phyloP scores from a whole-genome alignment of 2,797 vertebrate genomes.

The Tinamus major region DNA sequence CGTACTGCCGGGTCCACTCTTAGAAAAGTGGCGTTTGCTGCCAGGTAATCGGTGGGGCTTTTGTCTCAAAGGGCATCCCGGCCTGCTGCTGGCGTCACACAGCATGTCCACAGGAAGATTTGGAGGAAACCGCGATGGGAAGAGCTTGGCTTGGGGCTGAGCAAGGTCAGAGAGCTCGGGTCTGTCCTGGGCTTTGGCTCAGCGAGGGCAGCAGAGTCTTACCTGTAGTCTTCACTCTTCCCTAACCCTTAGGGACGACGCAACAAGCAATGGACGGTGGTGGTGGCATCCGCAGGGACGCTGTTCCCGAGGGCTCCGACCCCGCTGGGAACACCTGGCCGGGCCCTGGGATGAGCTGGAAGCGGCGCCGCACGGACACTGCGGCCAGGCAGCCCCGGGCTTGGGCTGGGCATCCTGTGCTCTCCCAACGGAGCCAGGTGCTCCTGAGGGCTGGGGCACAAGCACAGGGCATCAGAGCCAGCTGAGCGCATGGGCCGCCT shows the following conservation, averaged over 20 bases:
- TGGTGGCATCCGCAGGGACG: neutral
- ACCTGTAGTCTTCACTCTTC: neutral
- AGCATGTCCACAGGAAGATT: fast-evolving
- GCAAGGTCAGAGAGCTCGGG: neutral
- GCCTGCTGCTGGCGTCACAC: neutral
- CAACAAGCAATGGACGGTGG: neutral
- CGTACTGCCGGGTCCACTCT: neutral
- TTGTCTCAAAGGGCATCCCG: neutral
- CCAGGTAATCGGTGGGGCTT: neutral
- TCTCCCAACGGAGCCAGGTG: too few species aligned
- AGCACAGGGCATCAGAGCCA: too few species aligned
- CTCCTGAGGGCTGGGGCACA: too few species aligned
- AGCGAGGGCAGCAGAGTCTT: neutral
- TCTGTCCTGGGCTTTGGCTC: neutral
- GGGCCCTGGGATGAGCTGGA: fast-evolving
- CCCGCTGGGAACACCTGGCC: neutral
- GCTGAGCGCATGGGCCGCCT: too few species aligned
- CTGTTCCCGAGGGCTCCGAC: neutral
- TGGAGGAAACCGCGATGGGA: neutral
- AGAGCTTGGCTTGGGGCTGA: neutral
- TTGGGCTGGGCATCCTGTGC: too few species aligned
- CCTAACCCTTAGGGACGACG: neutral
- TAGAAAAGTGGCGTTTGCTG: neutral
- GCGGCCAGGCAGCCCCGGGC: too few species aligned
- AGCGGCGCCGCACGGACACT: fast-evolving